Evolutionary conservation across 2,888 invertebrate genomes (phyloP).

Genomic region (Lasioglossum calceatum): DNA sequence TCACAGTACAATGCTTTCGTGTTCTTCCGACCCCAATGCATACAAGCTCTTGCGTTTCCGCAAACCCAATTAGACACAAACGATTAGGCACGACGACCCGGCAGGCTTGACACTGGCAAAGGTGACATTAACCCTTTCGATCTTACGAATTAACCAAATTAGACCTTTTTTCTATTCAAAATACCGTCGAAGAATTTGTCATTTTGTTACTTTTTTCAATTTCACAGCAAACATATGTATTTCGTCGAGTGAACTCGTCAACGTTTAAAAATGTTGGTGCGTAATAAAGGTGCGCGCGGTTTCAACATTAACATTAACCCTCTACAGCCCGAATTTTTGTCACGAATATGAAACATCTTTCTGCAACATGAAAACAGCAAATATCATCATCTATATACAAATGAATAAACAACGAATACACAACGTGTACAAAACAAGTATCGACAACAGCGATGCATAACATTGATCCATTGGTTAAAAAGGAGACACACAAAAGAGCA

Average conservation of each 20-base stretch:
- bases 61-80: constrained; percentile 1
- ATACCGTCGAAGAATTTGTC: neutral
- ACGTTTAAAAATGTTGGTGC: neutral
- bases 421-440: neutral
- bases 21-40: constrained; percentile 46
- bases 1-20: constrained; percentile 28
- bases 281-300: neutral
- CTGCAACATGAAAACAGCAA: neutral
- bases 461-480: neutral
- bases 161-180: neutral
- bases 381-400: neutral
- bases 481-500: neutral
- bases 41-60: constrained; percentile 31
- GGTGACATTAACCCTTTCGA: neutral
- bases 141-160: neutral
- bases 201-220: neutral
- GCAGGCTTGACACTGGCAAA: neutral
- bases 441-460: constrained; percentile 5
- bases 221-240: neutral
- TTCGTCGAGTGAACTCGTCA: neutral
- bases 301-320: neutral
- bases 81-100: neutral
- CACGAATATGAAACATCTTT: neutral
- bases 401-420: neutral
- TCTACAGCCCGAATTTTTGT: neutral